These are phyloP conservation scores for Chironomus tentans DNA, from an alignment of 2,888 invertebrate genomes.

Conservation along the genomic window DNA sequence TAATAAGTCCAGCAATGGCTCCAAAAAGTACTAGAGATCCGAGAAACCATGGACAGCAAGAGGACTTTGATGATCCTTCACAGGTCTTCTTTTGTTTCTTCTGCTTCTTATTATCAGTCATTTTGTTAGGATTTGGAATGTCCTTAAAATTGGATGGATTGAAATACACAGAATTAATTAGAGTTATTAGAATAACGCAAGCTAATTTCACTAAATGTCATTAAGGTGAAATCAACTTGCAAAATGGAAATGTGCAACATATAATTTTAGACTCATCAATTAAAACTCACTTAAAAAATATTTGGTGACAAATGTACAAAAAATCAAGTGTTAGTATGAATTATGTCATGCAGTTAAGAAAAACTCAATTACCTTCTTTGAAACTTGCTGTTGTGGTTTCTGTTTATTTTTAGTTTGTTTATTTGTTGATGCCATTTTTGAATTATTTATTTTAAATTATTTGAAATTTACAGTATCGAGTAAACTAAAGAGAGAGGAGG, in stretches of 20 bases:
- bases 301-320: background rate
- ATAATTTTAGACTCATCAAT: background rate
- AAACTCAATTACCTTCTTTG: slow-evolving; percentile 19
- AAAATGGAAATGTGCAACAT: background rate
- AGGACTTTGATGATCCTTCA: slow-evolving; percentile 35
- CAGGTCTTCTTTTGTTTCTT: slow-evolving; percentile 35
- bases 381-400: slow-evolving; percentile 9
- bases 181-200: too few relatives aligned
- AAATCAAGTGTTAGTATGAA: background rate
- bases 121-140: slow-evolving; percentile 4
- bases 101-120: slow-evolving; percentile 22
- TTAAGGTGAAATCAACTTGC: too few relatives aligned
- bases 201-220: too few relatives aligned
- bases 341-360: background rate
- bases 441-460: background rate
- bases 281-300: background rate
- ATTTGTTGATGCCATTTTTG: slow-evolving; percentile 22
- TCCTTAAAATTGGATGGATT: background rate
- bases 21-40: slow-evolving; percentile 53
- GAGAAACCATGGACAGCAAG: slow-evolving; percentile 58
- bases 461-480: background rate
- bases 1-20: slow-evolving; percentile 50
- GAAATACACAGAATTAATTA: background rate
- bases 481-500: background rate
- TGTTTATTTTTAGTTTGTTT: slow-evolving; percentile 25